A percentile compares a stretch with the other conserved stretches of the same genome.
Conservation (phyloP, 2,797 vertebrate genomes). For the Pygocentrus nattereri region DNA sequence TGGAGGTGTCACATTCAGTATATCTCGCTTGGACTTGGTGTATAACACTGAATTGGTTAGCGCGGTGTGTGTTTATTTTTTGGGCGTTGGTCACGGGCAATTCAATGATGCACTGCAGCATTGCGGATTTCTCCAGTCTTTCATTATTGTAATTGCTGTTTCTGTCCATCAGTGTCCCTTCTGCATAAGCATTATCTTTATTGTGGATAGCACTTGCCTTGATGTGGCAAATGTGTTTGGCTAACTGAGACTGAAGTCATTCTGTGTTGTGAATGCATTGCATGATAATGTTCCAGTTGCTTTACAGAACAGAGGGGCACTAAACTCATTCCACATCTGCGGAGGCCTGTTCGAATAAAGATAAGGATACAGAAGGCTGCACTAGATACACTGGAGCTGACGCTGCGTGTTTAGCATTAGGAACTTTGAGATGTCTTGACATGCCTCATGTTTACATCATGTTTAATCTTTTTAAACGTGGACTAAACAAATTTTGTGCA, state of each 20-base stretch:
- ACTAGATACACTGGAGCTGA: conserved; percentile 16
- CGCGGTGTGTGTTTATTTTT: conserved; percentile 47
- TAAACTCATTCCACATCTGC: conserved; percentile 40
- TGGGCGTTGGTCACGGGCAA: conserved; percentile 44
- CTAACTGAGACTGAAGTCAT: conserved; percentile 14
- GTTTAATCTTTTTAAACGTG: not conserved
- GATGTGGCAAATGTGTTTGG: conserved; percentile 60
- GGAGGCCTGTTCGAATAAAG: conserved; percentile 46
- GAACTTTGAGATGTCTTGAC: not conserved
- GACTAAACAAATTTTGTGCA: not conserved
- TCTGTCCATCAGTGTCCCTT: conserved; percentile 71
- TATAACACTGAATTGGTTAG: conserved; percentile 66
- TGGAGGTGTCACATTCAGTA: conserved; percentile 62
- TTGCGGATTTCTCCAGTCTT: conserved; percentile 62
- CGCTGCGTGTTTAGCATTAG: not conserved
- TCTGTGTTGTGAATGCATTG: conserved; percentile 22
- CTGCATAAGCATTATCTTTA: conserved; percentile 63
- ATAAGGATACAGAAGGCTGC: conserved; percentile 27
- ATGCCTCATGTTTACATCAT: not conserved
- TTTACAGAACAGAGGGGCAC: conserved; percentile 35
- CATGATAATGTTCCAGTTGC: conserved; percentile 33
- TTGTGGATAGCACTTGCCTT: conserved; percentile 45
- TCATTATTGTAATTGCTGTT: conserved; percentile 75
- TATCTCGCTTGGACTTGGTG: conserved; percentile 56
- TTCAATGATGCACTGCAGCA: conserved; percentile 52